Conservation (phyloP, 2,888 invertebrate species). For the Noctua comes region DNA sequence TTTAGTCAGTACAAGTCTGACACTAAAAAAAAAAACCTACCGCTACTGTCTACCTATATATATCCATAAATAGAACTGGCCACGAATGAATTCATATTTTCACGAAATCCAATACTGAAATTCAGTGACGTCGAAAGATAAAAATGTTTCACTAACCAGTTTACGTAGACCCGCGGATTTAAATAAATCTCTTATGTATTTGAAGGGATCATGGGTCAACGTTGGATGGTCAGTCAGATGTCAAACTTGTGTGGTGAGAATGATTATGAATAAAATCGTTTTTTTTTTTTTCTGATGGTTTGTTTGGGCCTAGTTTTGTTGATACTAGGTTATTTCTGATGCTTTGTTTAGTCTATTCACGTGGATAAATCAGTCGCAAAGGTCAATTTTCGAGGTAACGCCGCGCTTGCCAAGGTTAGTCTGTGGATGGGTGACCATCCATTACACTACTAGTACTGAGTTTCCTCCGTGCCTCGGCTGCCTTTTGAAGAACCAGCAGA, state of each 20-base stretch:
- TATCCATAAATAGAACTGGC: slow-evolving; percentile 5
- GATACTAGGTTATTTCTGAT: neutral
- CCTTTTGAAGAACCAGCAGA: neutral
- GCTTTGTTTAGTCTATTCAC: neutral
- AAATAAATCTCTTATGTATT: slow-evolving; percentile 27
- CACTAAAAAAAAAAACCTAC: too few species aligned
- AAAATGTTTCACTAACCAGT: slow-evolving; percentile 47
- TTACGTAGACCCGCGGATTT: slow-evolving; percentile 26
- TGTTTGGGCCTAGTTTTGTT: slow-evolving; percentile 16
- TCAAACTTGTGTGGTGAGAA: slow-evolving; percentile 4
- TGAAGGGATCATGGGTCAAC: neutral
- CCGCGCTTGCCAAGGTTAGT: neutral
- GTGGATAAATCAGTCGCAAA: neutral
- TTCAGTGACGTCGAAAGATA: slow-evolving; percentile 60
- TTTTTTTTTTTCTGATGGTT: slow-evolving; percentile 15
- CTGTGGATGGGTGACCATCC: neutral
- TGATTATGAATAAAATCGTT: neutral
- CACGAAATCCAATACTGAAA: slow-evolving; percentile 53
- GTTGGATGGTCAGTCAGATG: slow-evolving; percentile 20
- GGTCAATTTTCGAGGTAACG: neutral
- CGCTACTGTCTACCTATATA: slow-evolving; percentile 17
- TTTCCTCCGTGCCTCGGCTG: neutral
- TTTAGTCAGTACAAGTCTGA: too few species aligned
- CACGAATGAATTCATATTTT: slow-evolving; percentile 42
- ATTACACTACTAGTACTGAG: neutral